Percentiles rank a stretch among this genome's conserved stretches.
These are phyloP conservation scores for Electrona antarctica DNA, from an alignment of 2,113 vertebrate species.

Conservation along the genomic window DNA sequence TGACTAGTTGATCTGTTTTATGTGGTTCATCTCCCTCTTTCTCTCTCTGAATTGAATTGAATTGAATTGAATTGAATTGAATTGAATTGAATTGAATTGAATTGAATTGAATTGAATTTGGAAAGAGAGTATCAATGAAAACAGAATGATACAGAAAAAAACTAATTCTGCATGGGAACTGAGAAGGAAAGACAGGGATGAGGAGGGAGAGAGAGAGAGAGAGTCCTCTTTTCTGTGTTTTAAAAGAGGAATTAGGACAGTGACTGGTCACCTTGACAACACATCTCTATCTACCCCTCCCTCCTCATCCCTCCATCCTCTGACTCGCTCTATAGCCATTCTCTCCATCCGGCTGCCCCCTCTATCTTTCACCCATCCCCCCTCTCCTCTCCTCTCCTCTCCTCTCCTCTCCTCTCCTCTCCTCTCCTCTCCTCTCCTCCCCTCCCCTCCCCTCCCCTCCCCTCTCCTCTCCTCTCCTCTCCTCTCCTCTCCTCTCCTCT, in stretches of 20 bases:
- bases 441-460: neutral
- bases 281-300: constrained; percentile 23
- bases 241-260: constrained; percentile 71
- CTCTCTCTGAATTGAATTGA: too few species aligned
- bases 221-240: constrained; percentile 64
- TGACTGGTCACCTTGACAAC: constrained; percentile 69
- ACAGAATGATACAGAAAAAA: constrained; percentile 12
- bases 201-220: constrained; percentile 26
- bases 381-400: neutral
- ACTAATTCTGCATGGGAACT: neutral
- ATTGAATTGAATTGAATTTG: neutral
- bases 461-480: constrained; percentile 12
- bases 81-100: too few species aligned
- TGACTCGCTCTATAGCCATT: constrained; percentile 2
- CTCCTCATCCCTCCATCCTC: neutral
- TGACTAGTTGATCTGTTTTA: too few species aligned
- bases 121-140: neutral
- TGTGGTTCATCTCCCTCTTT: too few species aligned
- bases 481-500: constrained; percentile 3
- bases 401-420: constrained; percentile 4
- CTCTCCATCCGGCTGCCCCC: constrained; percentile 19
- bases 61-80: too few species aligned
- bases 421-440: neutral
- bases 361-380: neutral
- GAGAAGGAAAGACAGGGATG: neutral